Base-by-base conservation (phyloP, 2,888 invertebrate species). In the Idaea dimidiata region DNA sequence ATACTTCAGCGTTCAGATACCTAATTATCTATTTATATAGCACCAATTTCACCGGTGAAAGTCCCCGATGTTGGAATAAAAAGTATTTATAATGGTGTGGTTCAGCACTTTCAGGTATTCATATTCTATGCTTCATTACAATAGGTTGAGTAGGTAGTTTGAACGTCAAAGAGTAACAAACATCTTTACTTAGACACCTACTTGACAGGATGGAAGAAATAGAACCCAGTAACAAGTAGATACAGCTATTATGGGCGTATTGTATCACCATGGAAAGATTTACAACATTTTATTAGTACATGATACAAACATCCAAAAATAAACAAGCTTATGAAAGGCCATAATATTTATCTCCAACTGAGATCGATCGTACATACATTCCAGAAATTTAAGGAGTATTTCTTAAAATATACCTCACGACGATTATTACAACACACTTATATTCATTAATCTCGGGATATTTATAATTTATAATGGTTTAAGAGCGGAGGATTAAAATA, bases 391-490 rank as follows among this genome's bases (percentile, higher is more conserved):
- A 77, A 80, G 75, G 62, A 70, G 80, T 77, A 81, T 82, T 70
- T 77, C 10, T 77, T 74, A 72, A 76, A 72, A 79, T 81, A 83
- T 81, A 75, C 77, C 78, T 75, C 76, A 73, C 80, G 80, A 83
- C 78, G 83, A 83, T 84, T 84, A 84, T 84, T 84, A 84, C 83
- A 83, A 82, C 81, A 82, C 81, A 84, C 80, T 81, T 80, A 83
- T 78, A 78, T 81, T 85, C 84, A 88, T 87, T 87, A 86, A 86
- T 87, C 85, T 86, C 73, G 59, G 72, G 75, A 82, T 86, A 83
- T 76, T 84, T 85, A 85, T 87, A 87, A 87, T 86, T 88, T 87
- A 87, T 87, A 84, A 82, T 80, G 74, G 76, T 68, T 72, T 78
- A 77, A 68, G 77, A 78, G 72, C 72, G 76, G 70, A 73, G 76